A percentile compares a stretch with the other conserved stretches of the same genome.
Evolutionary conservation across 2,888 invertebrate species (phyloP).

Genomic region (Tridacna crocea): DNA sequence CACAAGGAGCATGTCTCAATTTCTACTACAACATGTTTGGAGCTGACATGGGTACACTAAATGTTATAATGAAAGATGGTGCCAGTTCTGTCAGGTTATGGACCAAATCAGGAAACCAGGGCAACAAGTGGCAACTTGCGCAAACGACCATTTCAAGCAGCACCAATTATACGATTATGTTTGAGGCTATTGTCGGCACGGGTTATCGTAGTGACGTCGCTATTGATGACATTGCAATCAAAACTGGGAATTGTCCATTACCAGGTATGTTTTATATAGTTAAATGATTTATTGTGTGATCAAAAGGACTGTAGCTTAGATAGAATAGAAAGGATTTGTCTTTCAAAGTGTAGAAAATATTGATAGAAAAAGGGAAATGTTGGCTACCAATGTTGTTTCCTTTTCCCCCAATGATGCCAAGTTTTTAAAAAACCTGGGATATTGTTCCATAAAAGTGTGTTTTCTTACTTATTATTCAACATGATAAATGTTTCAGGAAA

Average conservation of each 20-base stretch:
- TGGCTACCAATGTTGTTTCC: not conserved
- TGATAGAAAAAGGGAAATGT: not conserved
- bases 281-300: not conserved
- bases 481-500: constrained; percentile 63
- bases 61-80: constrained; percentile 64
- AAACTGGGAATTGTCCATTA: constrained; percentile 68
- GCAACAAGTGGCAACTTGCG: constrained; percentile 69
- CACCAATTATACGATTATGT: constrained; percentile 69
- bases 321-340: not conserved
- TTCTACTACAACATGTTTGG: constrained; percentile 82
- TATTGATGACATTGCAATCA: constrained; percentile 79
- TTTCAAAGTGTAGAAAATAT: not conserved
- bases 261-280: constrained; percentile 59
- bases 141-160: constrained; percentile 62
- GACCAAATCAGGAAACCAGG: constrained; percentile 68
- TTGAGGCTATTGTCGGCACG: constrained; percentile 76
- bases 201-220: constrained; percentile 76
- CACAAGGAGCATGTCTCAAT: constrained; percentile 72
- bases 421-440: too few species aligned
- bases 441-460: too few species aligned
- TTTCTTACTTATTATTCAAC: too few species aligned
- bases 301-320: not conserved
- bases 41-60: constrained; percentile 72
- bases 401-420: not conserved
- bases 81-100: constrained; percentile 52